phyloP scores from a whole-genome alignment of 2,888 invertebrate genomes.

The Frankliniella intonsa region DNA sequence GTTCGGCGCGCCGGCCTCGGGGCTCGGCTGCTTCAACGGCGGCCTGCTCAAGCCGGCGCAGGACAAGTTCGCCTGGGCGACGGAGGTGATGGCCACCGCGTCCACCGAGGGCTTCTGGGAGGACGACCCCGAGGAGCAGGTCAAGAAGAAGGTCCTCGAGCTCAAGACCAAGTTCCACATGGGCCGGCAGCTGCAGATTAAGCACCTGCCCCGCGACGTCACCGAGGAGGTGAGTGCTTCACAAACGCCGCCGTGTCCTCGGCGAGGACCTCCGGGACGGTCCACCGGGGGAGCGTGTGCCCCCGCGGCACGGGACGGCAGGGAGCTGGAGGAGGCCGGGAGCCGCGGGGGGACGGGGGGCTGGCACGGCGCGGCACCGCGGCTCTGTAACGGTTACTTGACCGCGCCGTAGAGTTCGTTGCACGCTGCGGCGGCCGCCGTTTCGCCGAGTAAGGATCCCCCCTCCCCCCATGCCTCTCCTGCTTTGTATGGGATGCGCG shows the following conservation, averaged over 20 bases:
- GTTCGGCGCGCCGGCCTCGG: constrained; percentile 41
- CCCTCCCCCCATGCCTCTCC: neutral
- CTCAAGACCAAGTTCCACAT: constrained; percentile 46
- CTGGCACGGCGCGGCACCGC: too few relatives aligned
- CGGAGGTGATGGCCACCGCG: constrained; percentile 43
- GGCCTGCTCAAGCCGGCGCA: constrained; percentile 38
- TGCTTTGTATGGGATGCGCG: neutral
- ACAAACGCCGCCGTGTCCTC: neutral
- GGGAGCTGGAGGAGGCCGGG: too few relatives aligned
- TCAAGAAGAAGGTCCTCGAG: constrained; percentile 44
- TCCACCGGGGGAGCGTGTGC: too few relatives aligned
- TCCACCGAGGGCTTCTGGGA: constrained; percentile 45
- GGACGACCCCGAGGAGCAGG: constrained; percentile 43
- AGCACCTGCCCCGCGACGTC: constrained; percentile 47
- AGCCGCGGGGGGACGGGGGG: too few relatives aligned
- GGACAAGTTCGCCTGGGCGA: constrained; percentile 40
- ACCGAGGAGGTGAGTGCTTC: constrained; percentile 45
- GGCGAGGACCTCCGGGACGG: too few relatives aligned
- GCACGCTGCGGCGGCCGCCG: constrained; percentile 18
- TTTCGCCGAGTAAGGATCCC: neutral
- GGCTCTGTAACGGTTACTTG: constrained; percentile 17
- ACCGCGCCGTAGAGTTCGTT: constrained; percentile 21
- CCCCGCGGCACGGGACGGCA: too few relatives aligned
- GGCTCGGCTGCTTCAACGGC: constrained; percentile 39
- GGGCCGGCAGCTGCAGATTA: constrained; percentile 46